Conservation (phyloP, 2,113 vertebrate genomes). For the Galeopterus variegatus region DNA sequence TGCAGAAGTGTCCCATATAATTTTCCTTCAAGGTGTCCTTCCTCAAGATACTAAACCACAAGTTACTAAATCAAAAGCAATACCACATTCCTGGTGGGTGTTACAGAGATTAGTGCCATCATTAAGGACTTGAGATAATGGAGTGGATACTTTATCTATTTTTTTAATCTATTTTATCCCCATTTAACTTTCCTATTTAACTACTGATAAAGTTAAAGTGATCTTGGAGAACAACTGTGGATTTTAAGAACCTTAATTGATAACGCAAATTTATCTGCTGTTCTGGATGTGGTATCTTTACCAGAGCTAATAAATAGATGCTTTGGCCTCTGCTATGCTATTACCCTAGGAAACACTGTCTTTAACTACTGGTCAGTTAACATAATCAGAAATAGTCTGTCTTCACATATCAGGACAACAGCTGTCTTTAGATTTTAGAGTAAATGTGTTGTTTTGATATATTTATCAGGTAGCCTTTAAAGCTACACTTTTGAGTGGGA, state of each 20-base stretch:
- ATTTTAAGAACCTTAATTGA: neutral
- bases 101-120: neutral
- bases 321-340: neutral
- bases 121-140: neutral
- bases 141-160: neutral
- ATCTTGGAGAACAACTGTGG: neutral
- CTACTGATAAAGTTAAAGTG: neutral
- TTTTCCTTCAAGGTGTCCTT: neutral
- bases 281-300: neutral
- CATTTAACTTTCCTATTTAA: slow-evolving; percentile 11
- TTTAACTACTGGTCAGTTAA: neutral
- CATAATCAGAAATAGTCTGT: neutral
- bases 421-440: neutral
- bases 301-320: neutral
- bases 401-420: neutral
- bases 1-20: neutral
- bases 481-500: neutral
- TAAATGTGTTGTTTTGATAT: neutral
- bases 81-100: neutral
- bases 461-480: neutral
- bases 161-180: neutral
- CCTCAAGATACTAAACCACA: neutral
- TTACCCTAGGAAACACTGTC: neutral
- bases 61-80: neutral
- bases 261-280: neutral